A percentile compares a stretch with the other conserved stretches of the same genome.
Evolutionary conservation across 2,113 vertebrate genomes (phyloP).

Genomic region (Merops nubicus): DNA sequence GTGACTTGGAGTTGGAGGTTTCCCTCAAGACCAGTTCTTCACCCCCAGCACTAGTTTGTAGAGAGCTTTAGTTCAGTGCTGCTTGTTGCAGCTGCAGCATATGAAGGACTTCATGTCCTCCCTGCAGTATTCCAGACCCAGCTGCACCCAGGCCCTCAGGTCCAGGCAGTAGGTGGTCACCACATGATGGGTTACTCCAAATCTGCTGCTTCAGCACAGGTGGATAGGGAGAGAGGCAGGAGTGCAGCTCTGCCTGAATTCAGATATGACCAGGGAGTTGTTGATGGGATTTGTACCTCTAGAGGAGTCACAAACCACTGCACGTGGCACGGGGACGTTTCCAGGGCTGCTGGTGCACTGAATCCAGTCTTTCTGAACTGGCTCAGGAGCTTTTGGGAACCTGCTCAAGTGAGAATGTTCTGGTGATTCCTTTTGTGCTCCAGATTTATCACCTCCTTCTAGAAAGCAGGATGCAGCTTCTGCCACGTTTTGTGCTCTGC

Average conservation of each 20-base stretch:
- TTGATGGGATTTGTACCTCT: not conserved
- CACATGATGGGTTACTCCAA: accelerated
- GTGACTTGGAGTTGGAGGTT: not conserved
- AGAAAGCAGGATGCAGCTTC: not conserved
- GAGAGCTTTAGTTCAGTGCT: not conserved
- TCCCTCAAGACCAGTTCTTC: not conserved
- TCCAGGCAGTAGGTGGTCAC: accelerated
- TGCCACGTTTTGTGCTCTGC: not conserved
- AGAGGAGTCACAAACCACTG: not conserved
- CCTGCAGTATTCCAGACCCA: not conserved
- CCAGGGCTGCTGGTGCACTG: not conserved
- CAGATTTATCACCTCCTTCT: not conserved
- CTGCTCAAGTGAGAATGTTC: not conserved
- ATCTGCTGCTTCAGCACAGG: not conserved
- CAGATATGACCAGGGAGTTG: accelerated
- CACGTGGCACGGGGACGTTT: accelerated
- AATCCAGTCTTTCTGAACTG: not conserved
- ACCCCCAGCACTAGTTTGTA: accelerated
- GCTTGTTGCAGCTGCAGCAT: not conserved
- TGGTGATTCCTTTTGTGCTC: not conserved
- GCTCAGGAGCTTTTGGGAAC: not conserved
- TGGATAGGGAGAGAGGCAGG: not conserved
- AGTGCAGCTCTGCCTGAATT: not conserved
- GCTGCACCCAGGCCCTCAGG: accelerated
- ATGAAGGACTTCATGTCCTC: accelerated